A percentile compares a stretch with the other conserved stretches of the same genome.
Conservation (phyloP, 2,888 invertebrate species). For the Clostera curtula region DNA sequence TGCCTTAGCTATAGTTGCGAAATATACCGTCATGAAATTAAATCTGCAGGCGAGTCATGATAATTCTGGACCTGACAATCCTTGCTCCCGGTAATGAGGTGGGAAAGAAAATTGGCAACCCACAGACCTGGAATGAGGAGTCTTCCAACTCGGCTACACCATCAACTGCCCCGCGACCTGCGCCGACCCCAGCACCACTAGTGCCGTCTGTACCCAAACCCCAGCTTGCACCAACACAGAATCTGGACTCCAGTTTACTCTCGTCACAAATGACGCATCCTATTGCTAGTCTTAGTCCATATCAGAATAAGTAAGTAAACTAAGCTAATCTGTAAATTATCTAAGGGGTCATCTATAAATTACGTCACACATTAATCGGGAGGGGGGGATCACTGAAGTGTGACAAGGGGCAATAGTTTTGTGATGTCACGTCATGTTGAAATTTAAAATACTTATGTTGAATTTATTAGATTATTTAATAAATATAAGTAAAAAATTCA, state of each 20-base stretch:
- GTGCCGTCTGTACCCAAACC: conserved; percentile 28
- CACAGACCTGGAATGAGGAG: conserved; percentile 78
- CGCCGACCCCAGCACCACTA: conserved; percentile 20
- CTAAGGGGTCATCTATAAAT: neutral
- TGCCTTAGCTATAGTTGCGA: too few species aligned
- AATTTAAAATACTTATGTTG: too few species aligned
- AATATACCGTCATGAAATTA: neutral
- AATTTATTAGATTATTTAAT: too few species aligned
- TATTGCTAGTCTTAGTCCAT: conserved; percentile 91
- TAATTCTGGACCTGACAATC: conserved; percentile 86
- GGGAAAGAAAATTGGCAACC: conserved; percentile 85
- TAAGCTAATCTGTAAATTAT: neutral
- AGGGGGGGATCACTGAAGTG: too few species aligned
- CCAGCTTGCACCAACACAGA: conserved; percentile 26
- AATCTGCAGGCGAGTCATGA: conserved; percentile 83
- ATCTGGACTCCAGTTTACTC: conserved; percentile 56
- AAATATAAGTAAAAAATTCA: too few species aligned
- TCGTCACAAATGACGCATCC: conserved; percentile 78
- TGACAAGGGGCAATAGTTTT: too few species aligned
- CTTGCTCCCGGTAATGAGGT: conserved; percentile 82
- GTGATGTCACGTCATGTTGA: too few species aligned
- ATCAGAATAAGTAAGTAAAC: conserved; percentile 86
- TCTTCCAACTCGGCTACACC: conserved; percentile 30
- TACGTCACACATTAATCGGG: too few species aligned
- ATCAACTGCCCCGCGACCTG: conserved; percentile 31